Conservation (phyloP, 2,797 vertebrate genomes). For the Neosalanx taihuensis region DNA sequence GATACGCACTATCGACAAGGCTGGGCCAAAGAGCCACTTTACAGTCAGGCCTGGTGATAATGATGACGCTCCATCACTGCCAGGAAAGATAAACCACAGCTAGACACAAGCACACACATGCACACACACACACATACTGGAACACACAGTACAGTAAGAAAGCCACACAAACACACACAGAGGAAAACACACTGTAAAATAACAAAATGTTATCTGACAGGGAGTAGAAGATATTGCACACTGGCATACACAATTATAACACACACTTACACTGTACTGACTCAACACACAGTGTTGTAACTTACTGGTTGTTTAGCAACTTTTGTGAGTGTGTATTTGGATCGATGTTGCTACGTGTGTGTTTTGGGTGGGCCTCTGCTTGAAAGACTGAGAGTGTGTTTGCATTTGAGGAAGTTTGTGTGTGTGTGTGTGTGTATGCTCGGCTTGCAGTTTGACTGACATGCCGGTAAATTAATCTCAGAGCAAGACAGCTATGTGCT, state of each 20-base stretch:
- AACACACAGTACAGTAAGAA: slow-evolving; percentile 5
- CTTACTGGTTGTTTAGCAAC: neutral
- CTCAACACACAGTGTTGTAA: neutral
- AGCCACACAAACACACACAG: slow-evolving; percentile 3
- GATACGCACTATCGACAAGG: slow-evolving; percentile 38
- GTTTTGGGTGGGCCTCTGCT: slow-evolving; percentile 6
- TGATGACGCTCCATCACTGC: slow-evolving; percentile 66
- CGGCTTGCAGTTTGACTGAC: slow-evolving; percentile 35
- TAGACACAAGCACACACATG: slow-evolving; percentile 13
- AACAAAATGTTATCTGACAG: neutral
- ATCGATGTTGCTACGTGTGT: neutral
- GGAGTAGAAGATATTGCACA: neutral
- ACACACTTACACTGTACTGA: neutral
- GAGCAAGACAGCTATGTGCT: slow-evolving; percentile 22
- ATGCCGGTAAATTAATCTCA: slow-evolving; percentile 37
- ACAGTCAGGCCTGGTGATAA: slow-evolving; percentile 61
- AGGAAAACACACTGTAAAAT: slow-evolving; percentile 1
- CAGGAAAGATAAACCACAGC: slow-evolving; percentile 39
- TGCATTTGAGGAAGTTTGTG: slow-evolving; percentile 9
- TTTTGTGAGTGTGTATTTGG: neutral
- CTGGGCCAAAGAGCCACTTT: slow-evolving; percentile 58
- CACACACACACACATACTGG: neutral
- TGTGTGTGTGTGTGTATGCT: neutral
- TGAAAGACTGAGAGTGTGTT: neutral
- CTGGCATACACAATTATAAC: neutral